Evolutionary conservation across 2,888 invertebrate genomes (phyloP).

Genomic region (Geotrupes spiniger): DNA sequence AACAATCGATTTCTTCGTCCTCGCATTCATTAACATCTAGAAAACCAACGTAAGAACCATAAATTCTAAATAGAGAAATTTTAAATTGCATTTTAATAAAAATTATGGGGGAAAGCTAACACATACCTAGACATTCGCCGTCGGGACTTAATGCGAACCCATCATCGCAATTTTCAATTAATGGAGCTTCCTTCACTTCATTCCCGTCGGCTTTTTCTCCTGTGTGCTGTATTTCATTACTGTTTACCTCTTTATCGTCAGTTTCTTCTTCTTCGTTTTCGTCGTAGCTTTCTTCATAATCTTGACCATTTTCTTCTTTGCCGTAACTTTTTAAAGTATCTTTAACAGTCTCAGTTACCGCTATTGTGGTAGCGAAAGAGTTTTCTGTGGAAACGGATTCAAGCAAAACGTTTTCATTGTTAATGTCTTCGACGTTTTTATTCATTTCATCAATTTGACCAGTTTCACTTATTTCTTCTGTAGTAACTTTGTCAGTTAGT

Average conservation of each 20-base stretch:
- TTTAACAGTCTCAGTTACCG: constrained; percentile 17
- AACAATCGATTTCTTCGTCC: constrained; percentile 49
- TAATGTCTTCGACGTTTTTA: no score
- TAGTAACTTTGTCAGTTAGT: no score
- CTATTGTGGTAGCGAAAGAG: constrained; percentile 19
- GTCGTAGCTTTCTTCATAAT: constrained; percentile 18
- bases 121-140: constrained; percentile 49
- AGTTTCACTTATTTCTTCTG: no score
- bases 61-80: no score
- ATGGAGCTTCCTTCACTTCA: not conserved
- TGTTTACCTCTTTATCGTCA: constrained; percentile 30
- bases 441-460: no score
- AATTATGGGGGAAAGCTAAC: no score
- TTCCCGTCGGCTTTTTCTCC: constrained; percentile 12
- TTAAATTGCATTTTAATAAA: no score
- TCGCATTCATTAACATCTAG: constrained; percentile 49
- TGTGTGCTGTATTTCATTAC: constrained; percentile 38
- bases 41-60: no score
- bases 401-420: no score
- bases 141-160: constrained; percentile 52
- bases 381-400: no score
- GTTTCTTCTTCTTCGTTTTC: constrained; percentile 11
- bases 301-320: constrained; percentile 10
- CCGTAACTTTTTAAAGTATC: constrained; percentile 14
- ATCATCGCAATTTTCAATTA: constrained; percentile 33